Evolutionary conservation across 2,113 vertebrate species (phyloP).

Genomic region (Blennius ocellaris): DNA sequence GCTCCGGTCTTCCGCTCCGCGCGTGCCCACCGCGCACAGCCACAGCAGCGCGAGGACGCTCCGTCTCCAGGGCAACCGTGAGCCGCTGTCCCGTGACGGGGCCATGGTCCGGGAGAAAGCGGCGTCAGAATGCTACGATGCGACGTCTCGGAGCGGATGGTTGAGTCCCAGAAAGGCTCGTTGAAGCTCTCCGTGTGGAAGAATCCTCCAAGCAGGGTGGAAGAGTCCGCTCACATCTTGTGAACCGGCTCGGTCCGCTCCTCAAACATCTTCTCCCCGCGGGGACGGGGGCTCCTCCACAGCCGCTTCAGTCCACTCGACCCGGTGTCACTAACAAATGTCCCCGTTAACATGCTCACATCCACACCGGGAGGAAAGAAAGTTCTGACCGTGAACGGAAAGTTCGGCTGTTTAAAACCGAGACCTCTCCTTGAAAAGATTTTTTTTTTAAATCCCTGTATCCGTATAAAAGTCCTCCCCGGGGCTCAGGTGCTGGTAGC

Average conservation of each 20-base stretch:
- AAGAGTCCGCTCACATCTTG: too few species aligned
- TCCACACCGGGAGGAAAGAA: constrained; percentile 8
- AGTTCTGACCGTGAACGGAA: constrained; percentile 9
- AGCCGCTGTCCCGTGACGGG: constrained; percentile 59
- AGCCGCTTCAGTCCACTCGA: too few species aligned
- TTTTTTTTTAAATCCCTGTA: constrained; percentile 31
- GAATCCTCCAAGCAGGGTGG: too few species aligned
- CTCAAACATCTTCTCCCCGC: too few species aligned
- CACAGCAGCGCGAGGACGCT: constrained; percentile 72
- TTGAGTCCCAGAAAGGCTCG: constrained; percentile 6
- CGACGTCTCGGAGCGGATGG: constrained; percentile 8
- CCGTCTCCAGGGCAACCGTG: constrained; percentile 80
- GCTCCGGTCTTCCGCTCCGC: constrained; percentile 61
- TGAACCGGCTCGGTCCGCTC: too few species aligned
- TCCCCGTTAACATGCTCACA: too few species aligned
- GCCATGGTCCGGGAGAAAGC: constrained; percentile 64
- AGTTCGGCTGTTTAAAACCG: constrained; percentile 14
- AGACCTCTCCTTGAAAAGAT: constrained; percentile 20
- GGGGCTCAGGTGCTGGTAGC: neutral
- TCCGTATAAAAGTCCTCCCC: constrained; percentile 6
- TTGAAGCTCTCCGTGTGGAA: too few species aligned
- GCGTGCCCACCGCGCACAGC: constrained; percentile 65
- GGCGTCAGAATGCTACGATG: neutral
- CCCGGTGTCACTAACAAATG: too few species aligned
- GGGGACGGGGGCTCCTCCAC: too few species aligned